A percentile compares a stretch with the other conserved stretches of the same genome.
phyloP scores from a whole-genome alignment of 92 coral and sea anemone genomes.

The Metridium senile region DNA sequence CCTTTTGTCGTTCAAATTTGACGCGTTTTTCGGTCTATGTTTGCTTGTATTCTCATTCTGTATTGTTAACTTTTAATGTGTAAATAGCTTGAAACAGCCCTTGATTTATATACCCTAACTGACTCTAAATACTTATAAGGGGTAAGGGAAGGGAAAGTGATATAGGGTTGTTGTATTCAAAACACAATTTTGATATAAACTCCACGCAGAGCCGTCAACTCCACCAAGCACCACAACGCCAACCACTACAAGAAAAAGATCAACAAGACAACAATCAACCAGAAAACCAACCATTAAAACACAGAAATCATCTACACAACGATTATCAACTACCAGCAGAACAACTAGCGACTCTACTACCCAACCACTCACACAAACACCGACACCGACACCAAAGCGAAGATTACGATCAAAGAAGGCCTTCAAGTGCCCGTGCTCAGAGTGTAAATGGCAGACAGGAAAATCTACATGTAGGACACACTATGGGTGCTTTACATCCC shows the following conservation, averaged over 20 bases:
- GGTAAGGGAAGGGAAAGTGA: no score
- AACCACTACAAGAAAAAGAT: background rate
- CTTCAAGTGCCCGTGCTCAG: constrained; percentile 49
- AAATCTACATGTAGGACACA: constrained; percentile 40
- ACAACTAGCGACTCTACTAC: background rate
- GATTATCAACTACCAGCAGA: background rate
- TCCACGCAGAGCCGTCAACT: background rate
- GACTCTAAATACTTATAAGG: no score
- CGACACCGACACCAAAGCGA: background rate
- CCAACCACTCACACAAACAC: background rate
- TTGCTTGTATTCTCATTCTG: no score
- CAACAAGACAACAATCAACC: background rate
- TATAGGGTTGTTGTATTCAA: background rate
- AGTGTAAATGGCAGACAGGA: constrained; percentile 19
- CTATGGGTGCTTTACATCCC: constrained; percentile 45
- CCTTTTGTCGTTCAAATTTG: no score
- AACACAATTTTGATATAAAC: background rate
- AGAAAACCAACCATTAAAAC: background rate
- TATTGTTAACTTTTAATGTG: no score
- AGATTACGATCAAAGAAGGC: background rate
- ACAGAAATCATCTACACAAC: background rate
- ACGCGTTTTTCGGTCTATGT: no score
- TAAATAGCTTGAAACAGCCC: no score
- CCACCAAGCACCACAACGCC: background rate
- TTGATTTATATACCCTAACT: no score